Evolutionary conservation across 2,797 vertebrate genomes (phyloP).

Genomic region (Artibeus lituratus): DNA sequence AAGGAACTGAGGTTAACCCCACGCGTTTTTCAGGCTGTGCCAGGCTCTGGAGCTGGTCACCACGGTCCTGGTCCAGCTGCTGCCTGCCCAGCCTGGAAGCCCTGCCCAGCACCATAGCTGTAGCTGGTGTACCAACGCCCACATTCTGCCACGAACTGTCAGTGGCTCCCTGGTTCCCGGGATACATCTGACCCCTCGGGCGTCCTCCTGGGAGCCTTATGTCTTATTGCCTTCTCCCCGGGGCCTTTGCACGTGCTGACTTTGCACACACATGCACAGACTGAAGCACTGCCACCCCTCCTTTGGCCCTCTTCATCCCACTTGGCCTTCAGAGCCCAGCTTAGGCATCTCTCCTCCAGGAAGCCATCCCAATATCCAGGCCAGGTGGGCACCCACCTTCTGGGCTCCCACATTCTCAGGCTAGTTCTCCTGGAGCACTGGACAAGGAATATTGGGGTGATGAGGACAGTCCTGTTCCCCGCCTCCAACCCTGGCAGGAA

Average conservation of each 20-base stretch:
- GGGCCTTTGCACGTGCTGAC: not conserved
- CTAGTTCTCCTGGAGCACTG: not conserved
- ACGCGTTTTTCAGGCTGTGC: not conserved
- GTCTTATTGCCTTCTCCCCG: rapidly evolving
- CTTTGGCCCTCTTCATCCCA: not conserved
- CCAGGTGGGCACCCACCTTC: not conserved
- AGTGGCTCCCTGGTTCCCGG: too few species aligned
- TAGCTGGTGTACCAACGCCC: not conserved
- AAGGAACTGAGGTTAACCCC: too few species aligned
- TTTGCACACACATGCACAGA: not conserved
- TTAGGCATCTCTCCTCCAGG: not conserved
- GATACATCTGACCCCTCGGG: not conserved
- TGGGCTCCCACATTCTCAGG: not conserved
- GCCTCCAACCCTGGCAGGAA: not conserved
- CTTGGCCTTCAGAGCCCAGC: not conserved
- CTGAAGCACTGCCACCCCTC: not conserved
- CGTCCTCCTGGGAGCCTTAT: not conserved
- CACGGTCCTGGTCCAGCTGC: rapidly evolving
- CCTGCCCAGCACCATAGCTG: not conserved
- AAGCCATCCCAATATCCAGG: not conserved
- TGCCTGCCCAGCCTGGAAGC: too few species aligned
- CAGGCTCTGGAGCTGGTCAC: not conserved
- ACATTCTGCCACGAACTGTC: not conserved
- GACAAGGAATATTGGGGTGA: too few species aligned
- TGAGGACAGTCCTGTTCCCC: not conserved